Conservation (phyloP, 2,113 vertebrate species). For the Cochlearius cochlearius region DNA sequence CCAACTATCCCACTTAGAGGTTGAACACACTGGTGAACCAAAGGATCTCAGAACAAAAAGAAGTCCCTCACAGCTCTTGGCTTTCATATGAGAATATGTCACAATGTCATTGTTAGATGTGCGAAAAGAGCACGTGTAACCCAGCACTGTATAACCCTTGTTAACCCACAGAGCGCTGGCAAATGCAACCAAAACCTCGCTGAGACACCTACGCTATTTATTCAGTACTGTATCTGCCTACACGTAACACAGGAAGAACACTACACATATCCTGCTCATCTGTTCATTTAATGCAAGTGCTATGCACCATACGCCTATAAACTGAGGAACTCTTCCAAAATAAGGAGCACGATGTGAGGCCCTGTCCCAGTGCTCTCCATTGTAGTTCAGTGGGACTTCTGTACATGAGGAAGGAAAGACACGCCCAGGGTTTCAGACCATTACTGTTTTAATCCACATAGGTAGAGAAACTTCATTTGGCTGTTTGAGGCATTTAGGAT, state of each 20-base stretch:
- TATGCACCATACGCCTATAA: not conserved
- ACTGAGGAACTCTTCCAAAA: not conserved
- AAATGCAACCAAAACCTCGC: not conserved
- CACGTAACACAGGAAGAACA: accelerated
- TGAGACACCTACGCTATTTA: not conserved
- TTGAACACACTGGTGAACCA: not conserved
- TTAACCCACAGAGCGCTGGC: not conserved
- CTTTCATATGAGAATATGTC: not conserved
- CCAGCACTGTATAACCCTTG: not conserved
- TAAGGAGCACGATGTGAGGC: not conserved
- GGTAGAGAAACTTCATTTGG: not conserved
- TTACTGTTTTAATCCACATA: not conserved
- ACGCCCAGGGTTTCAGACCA: not conserved
- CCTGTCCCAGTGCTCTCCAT: not conserved
- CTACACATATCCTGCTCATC: not conserved
- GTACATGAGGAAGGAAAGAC: not conserved
- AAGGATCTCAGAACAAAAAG: not conserved
- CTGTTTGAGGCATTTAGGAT: not conserved
- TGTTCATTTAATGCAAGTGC: not conserved
- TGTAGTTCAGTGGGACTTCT: not conserved
- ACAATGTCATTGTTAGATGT: not conserved
- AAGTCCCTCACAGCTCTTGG: not conserved
- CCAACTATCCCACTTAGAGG: not conserved
- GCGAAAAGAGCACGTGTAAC: not conserved
- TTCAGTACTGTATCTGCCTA: not conserved